These are phyloP conservation scores for Meta bourneti DNA, from an alignment of 2,888 invertebrate genomes.

Conservation along the genomic window DNA sequence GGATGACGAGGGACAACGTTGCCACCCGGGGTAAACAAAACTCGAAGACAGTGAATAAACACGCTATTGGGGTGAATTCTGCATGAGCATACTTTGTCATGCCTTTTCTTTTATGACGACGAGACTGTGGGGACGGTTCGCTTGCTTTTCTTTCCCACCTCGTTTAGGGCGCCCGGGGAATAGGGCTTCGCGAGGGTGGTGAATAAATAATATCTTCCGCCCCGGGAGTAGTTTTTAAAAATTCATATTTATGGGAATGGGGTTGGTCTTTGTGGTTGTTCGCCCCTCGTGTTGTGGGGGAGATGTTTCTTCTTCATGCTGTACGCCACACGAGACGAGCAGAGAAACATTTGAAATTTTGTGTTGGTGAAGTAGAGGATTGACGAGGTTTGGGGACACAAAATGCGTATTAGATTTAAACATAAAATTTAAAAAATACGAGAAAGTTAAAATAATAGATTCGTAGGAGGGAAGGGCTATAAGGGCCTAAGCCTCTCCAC, in stretches of 20 bases:
- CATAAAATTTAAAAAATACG: too few species aligned
- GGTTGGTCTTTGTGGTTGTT: neutral
- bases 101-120: neutral
- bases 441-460: too few species aligned
- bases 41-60: neutral
- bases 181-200: neutral
- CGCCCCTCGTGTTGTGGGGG: neutral
- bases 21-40: neutral
- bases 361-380: too few species aligned
- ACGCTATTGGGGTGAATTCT: neutral
- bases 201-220: neutral
- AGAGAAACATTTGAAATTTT: neutral
- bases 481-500: too few species aligned
- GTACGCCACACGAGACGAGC: neutral
- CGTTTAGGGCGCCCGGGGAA: neutral
- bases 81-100: neutral
- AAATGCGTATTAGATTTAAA: too few species aligned
- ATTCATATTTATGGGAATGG: neutral
- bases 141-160: neutral
- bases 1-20: neutral
- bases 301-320: neutral
- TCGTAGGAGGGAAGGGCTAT: too few species aligned
- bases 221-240: neutral
- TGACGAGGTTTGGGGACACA: too few species aligned
- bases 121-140: neutral